phyloP scores from a whole-genome alignment of 2,113 vertebrate genomes.

The Channa maculata region DNA sequence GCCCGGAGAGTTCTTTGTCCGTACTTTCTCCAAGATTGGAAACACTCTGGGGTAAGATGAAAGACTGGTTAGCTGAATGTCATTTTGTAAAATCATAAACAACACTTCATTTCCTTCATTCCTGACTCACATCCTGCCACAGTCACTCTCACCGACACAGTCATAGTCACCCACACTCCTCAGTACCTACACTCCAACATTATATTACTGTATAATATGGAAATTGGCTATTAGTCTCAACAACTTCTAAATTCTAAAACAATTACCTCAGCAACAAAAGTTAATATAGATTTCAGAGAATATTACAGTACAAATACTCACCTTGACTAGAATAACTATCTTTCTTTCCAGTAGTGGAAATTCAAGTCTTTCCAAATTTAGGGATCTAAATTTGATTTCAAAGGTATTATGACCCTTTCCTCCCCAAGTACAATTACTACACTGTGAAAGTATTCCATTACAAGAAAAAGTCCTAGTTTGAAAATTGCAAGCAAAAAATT shows the following conservation, averaged over 20 bases:
- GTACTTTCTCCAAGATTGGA: constrained; percentile 83
- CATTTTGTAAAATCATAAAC: constrained; percentile 9
- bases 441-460: too few relatives aligned
- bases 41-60: constrained; percentile 80
- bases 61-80: background rate
- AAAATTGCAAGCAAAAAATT: too few relatives aligned
- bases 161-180: constrained; percentile 31
- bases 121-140: constrained; percentile 27
- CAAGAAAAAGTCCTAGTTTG: too few relatives aligned
- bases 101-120: background rate
- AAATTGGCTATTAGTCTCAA: background rate
- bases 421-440: too few relatives aligned
- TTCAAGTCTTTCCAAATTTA: too few relatives aligned
- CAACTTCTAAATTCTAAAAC: background rate
- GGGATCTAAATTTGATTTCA: too few relatives aligned
- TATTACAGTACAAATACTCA: background rate
- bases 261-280: background rate
- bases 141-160: constrained; percentile 4
- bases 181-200: constrained; percentile 2
- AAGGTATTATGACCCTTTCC: too few relatives aligned
- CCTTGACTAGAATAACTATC: background rate
- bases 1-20: constrained; percentile 82
- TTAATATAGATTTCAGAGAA: background rate
- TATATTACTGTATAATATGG: background rate
- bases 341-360: background rate